These are phyloP conservation scores for Nibea albiflora DNA, from an alignment of 2,113 vertebrate species.

Conservation along the genomic window DNA sequence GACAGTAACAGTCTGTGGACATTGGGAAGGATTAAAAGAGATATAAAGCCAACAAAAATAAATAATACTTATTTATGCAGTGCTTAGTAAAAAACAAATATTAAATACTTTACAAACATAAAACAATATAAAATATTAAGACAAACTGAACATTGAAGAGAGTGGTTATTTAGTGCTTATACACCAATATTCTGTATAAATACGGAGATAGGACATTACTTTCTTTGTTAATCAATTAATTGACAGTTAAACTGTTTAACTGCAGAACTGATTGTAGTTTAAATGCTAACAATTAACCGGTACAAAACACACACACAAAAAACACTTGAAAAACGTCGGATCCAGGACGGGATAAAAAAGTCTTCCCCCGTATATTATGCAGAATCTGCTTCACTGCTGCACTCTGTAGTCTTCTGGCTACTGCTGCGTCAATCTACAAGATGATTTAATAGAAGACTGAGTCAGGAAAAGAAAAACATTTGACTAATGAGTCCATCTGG, in stretches of 20 bases:
- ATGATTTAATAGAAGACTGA: conserved; percentile 50
- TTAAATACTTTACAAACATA: neutral
- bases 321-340: neutral
- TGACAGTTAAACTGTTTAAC: neutral
- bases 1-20: neutral
- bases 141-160: neutral
- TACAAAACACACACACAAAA: too few relatives aligned
- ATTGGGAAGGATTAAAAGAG: neutral
- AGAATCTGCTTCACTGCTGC: neutral
- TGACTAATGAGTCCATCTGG: conserved; percentile 47
- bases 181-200: neutral
- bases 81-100: too few relatives aligned
- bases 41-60: neutral
- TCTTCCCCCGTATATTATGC: neutral
- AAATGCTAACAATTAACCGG: neutral
- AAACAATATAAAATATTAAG: neutral
- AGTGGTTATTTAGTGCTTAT: neutral
- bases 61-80: too few relatives aligned
- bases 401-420: neutral
- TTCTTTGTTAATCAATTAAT: neutral
- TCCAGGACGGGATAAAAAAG: neutral
- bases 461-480: conserved; percentile 29
- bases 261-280: neutral
- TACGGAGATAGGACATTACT: neutral
- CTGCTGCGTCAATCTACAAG: conserved; percentile 3